These are phyloP conservation scores for Ictalurus punctatus DNA, from an alignment of 2,113 vertebrate genomes.

Conservation along the genomic window DNA sequence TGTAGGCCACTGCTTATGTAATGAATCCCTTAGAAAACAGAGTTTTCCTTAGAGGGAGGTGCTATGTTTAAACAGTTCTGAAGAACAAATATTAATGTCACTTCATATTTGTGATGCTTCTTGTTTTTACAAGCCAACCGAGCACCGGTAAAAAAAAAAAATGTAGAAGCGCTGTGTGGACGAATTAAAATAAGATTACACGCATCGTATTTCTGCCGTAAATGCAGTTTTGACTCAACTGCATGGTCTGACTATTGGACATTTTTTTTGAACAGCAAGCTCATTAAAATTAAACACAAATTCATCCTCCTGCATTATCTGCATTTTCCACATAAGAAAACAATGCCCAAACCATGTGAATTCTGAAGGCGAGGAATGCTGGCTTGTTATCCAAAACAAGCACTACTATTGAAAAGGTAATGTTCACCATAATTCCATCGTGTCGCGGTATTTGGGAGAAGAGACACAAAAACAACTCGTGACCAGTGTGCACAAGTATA, in stretches of 20 bases:
- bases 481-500: background rate
- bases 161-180: constrained; percentile 30
- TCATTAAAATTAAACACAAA: constrained; percentile 28
- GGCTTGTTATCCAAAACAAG: constrained; percentile 36
- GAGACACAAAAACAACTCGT: constrained; percentile 26
- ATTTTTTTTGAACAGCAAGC: background rate
- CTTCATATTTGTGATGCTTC: constrained; percentile 6
- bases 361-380: constrained; percentile 1
- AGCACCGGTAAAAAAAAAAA: constrained; percentile 43
- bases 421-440: background rate
- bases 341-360: background rate
- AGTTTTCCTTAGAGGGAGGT: background rate
- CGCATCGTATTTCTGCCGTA: constrained; percentile 33
- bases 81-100: constrained; percentile 22
- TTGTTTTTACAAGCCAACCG: constrained; percentile 41
- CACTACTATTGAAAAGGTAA: constrained; percentile 13
- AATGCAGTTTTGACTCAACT: constrained; percentile 14
- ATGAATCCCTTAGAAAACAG: background rate
- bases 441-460: background rate
- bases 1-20: constrained; percentile 20
- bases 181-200: constrained; percentile 36
- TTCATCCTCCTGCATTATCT: background rate
- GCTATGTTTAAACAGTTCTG: background rate
- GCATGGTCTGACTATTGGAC: constrained; percentile 1
- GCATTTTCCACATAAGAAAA: constrained; percentile 4